Base-by-base conservation (phyloP, 1,140 invertebrate species). In the Drosophila busckii region DNA sequence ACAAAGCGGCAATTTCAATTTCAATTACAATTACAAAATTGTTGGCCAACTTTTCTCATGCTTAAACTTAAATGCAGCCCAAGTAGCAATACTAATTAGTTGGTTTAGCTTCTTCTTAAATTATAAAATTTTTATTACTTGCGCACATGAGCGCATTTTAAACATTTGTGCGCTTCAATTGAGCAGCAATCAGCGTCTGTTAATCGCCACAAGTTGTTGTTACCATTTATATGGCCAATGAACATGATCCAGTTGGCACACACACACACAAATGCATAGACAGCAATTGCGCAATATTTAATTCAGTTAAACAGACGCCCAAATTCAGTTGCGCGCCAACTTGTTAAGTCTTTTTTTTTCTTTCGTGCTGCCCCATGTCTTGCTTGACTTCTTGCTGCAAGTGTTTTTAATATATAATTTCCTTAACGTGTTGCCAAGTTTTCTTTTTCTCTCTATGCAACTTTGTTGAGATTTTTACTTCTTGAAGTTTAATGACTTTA, bases 121-220 rank as follows among this genome's bases (percentile, higher is more conserved):
- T 84, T 84, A 71, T 84, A n/a, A n/a, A n/a, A n/a, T n/a, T n/a
- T 84, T 84, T 78, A 78, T 84, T 73, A 68, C 78, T 71, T 66
- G 73, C 80, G 78, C 80, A 80, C 78, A 84, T 84, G 80, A 84
- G 69, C 75, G 49, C 75, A 70, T 80, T 80, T 80, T 69, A 75
- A 54, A 69, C 73, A 82, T 80, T 80, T 80, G 75, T 52, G 73
- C 75, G 64, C 63, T 66, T 35, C 71, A 78, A 60, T 82, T 75
- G 64, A 45, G 31, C 55, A 55, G 23, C 56, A 63, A 34, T 55
- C 55, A 40, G 45, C 53, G 28, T 19, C 50, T 34, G 15, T 34
- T 54, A 32, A 64, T 64, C 70, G 71, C 35, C 56, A 32, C 29
- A 68, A n/a, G n/a, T n/a, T n/a, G 67, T 82, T 80, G 75, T 82